Conservation (phyloP, 2,888 invertebrate genomes). For the Idaea biselata region DNA sequence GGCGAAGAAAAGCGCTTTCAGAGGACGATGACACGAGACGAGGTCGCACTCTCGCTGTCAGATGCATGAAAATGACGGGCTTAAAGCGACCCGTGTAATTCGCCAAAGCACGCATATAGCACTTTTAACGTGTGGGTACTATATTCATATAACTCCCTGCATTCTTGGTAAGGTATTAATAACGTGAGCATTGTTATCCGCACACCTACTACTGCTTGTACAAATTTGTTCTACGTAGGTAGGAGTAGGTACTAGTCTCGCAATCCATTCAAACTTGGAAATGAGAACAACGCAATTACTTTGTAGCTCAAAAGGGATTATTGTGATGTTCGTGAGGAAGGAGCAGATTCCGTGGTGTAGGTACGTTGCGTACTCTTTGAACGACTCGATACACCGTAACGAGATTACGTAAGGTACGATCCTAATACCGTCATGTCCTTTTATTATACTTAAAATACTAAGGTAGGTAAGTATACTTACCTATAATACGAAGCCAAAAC, state of each 20-base stretch:
- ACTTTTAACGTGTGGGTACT: conserved; percentile 11
- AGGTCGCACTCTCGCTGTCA: conserved; percentile 75
- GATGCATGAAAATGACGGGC: conserved; percentile 70
- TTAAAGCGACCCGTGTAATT: conserved; percentile 74
- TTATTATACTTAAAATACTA: conserved; percentile 7
- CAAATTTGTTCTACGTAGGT: conserved; percentile 35
- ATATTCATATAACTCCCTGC: neutral
- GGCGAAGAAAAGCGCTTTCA: conserved; percentile 79
- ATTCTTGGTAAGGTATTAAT: conserved; percentile 2
- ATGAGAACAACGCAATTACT: conserved; percentile 57
- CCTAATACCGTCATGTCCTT: neutral
- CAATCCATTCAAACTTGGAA: conserved; percentile 50
- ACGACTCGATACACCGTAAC: neutral
- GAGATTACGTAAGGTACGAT: neutral
- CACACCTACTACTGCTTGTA: conserved; percentile 18
- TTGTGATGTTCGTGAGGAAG: conserved; percentile 35
- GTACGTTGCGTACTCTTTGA: conserved; percentile 1
- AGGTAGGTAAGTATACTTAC: too few relatives aligned
- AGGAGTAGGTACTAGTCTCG: conserved; percentile 25
- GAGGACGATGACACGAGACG: conserved; percentile 80
- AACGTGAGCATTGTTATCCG: conserved; percentile 15
- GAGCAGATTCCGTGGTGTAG: conserved; percentile 9
- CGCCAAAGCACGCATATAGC: conserved; percentile 61
- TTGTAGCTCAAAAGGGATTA: conserved; percentile 50
- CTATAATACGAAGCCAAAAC: neutral